phyloP scores from a whole-genome alignment of 2,888 invertebrate genomes.

The Rotaria socialis region DNA sequence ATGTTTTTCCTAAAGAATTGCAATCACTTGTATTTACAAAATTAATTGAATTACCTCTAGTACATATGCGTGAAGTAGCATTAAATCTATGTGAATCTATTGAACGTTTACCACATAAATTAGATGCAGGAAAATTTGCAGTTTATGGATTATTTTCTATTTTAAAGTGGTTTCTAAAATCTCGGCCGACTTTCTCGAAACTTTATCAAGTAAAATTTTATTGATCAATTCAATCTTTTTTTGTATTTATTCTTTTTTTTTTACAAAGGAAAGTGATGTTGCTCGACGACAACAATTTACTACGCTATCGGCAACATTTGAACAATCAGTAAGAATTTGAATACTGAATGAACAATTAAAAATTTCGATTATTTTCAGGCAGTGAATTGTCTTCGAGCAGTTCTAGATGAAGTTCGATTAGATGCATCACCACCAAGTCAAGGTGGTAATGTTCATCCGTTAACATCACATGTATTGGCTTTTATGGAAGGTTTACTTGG shows the following conservation, averaged over 20 bases:
- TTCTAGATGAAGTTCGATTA: background rate
- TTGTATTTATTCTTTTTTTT: too few relatives aligned
- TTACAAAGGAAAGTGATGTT: background rate
- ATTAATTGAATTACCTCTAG: constrained; percentile 26
- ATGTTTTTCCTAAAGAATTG: constrained; percentile 29
- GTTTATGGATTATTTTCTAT: constrained; percentile 19
- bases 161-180: constrained; percentile 35
- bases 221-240: too few relatives aligned
- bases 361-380: background rate
- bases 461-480: constrained; percentile 30
- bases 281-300: constrained; percentile 32
- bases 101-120: background rate
- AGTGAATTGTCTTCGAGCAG: background rate
- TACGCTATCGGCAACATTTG: constrained; percentile 17
- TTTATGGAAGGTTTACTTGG: constrained; percentile 25
- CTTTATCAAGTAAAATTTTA: background rate
- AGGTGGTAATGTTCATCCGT: constrained; percentile 35
- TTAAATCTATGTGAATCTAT: background rate
- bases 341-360: too few relatives aligned
- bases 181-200: background rate
- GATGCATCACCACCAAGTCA: background rate
- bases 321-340: background rate
- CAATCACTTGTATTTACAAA: constrained; percentile 32
- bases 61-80: constrained; percentile 1
- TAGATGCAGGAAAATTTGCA: constrained; percentile 26